Evolutionary conservation across 2,113 vertebrate species (phyloP).

Genomic region (Prochilodus magdalenae): DNA sequence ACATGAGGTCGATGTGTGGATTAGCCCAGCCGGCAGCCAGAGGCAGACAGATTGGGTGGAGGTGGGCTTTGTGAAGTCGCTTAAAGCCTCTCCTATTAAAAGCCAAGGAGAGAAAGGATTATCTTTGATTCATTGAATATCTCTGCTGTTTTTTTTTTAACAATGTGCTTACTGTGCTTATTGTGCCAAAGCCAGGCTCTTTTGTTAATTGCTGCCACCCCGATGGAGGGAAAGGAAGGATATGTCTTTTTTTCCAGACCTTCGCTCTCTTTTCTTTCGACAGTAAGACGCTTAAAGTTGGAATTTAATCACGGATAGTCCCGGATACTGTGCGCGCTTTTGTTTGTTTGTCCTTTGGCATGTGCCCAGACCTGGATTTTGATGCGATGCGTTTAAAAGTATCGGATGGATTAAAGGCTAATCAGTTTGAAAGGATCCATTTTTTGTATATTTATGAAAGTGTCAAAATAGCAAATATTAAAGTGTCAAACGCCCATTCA

Average conservation of each 20-base stretch:
- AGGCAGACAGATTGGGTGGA: conserved; percentile 73
- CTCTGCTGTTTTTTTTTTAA: conserved; percentile 67
- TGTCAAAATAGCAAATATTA: conserved; percentile 46
- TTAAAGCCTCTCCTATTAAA: conserved; percentile 75
- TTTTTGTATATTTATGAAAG: conserved; percentile 70
- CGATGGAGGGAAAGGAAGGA: conserved; percentile 40
- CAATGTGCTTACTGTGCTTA: conserved; percentile 64
- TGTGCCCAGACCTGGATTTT: not conserved
- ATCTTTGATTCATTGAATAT: conserved; percentile 76
- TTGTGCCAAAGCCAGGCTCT: conserved; percentile 55
- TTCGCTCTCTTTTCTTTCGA: conserved; percentile 24
- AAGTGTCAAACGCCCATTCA: not conserved
- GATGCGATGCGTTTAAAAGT: not conserved
- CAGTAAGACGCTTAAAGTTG: conserved; percentile 60
- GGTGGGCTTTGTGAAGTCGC: conserved; percentile 67
- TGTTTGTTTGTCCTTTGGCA: not conserved
- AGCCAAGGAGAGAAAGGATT: conserved; percentile 70
- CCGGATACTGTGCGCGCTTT: not conserved
- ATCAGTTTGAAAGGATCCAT: conserved; percentile 76
- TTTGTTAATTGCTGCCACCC: conserved; percentile 66
- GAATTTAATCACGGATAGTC: conserved; percentile 48
- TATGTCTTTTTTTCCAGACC: not conserved
- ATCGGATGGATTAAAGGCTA: conserved; percentile 76
- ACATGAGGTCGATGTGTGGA: conserved; percentile 72
- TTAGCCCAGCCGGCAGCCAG: conserved; percentile 66